Base-by-base conservation (phyloP, 2,113 vertebrate species). In the Pandion haliaetus region DNA sequence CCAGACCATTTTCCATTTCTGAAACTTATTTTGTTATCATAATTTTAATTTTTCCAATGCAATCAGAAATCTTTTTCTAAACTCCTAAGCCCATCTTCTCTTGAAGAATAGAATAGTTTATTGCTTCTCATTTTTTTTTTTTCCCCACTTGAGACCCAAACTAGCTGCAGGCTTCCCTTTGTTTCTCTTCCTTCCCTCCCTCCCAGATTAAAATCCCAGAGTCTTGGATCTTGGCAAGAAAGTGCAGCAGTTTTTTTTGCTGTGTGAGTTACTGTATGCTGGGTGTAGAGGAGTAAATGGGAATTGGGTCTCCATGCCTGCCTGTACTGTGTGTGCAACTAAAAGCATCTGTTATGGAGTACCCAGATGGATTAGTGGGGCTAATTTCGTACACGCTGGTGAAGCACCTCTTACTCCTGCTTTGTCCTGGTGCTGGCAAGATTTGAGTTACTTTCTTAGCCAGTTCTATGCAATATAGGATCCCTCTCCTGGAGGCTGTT, bases 11-110 rank as follows among this genome's bases (percentile, higher is more conserved):
- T 96, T 93, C 91, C 71, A 76, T 86, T 82, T 93, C 82, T 96
- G 94, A 94, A 95, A 91, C 88, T 92, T 91, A 78, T 96, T 96
- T 95, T 91, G 61, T 89, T 94, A 93, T 95, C 83, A 16, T 26
- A 7, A 25, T 87, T 95, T 91, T 74, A 84, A 93, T 92, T 42
- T 95, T 80, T 88, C 80, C 82, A 96, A 25, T 66, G 26, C 57
- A 86, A 78, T 94, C 76, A 76, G 79, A 88, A 91, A 95, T 95
- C 57, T 94, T 36, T 85, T 91, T 95, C 82, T 85, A 91, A 93
- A 91, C 29, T 92, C 67, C 42, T 36, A 54, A 80, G 67, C 32
- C 86, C 58, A 73, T 91, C 81, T 82, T 93, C 61, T 92, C 65
- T 82, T 77, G 74, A 94, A 95, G 61, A 95, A 71, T 0, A 4